These are phyloP conservation scores for Ptiloglossa arizonensis DNA, from an alignment of 1,140 invertebrate genomes.

Conservation along the genomic window DNA sequence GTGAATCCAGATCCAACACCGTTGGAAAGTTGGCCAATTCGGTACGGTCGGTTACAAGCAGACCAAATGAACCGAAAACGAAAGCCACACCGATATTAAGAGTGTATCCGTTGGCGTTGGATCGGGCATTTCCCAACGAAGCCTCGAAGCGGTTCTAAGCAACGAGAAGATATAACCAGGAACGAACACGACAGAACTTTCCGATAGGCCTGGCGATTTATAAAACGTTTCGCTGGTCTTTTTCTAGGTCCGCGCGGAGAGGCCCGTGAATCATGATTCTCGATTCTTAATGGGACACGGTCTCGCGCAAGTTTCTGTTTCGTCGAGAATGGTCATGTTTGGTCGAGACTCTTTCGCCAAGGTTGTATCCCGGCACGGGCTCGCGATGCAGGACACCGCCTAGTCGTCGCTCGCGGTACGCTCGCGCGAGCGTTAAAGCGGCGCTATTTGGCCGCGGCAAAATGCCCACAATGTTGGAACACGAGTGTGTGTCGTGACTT, in stretches of 20 bases:
- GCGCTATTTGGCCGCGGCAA: constrained; percentile 64
- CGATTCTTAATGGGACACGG: constrained; percentile 43
- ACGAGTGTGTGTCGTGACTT: constrained; percentile 66
- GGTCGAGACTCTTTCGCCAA: constrained; percentile 38
- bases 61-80: neutral
- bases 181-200: neutral
- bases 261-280: constrained; percentile 32
- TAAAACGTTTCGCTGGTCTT: neutral
- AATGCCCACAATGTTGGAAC: constrained; percentile 55
- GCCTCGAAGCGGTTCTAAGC: too few relatives aligned
- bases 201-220: neutral
- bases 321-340: constrained; percentile 32
- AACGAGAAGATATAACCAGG: too few relatives aligned
- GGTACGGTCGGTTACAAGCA: too few relatives aligned
- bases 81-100: neutral
- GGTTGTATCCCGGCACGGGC: constrained; percentile 21
- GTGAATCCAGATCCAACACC: too few relatives aligned
- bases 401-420: constrained; percentile 46
- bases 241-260: neutral
- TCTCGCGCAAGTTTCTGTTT: constrained; percentile 7
- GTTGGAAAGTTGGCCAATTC: too few relatives aligned
- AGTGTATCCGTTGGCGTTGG: too few relatives aligned
- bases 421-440: constrained; percentile 56
- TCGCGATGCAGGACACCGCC: constrained; percentile 32
- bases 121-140: too few relatives aligned